Conservation (phyloP, 2,113 vertebrate genomes). For the Craseonycteris thonglongyai region DNA sequence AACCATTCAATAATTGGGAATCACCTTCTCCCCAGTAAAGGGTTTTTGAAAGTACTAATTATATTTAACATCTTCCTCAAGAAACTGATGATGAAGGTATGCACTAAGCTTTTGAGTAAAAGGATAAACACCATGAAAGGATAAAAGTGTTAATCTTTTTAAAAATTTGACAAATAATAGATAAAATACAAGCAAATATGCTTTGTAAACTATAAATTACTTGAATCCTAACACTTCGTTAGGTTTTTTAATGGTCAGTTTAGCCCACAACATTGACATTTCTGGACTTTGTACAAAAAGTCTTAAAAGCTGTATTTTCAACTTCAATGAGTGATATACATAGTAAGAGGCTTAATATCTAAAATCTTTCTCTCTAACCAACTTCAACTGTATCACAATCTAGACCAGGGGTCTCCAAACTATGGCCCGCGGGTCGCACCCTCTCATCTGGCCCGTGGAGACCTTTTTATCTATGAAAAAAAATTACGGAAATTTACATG, state of each 20-base stretch:
- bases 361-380: not conserved
- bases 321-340: not conserved
- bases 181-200: not conserved
- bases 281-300: not conserved
- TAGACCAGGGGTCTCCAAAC: no score
- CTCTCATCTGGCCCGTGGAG: no score
- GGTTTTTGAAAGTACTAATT: not conserved
- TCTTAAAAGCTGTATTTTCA: not conserved
- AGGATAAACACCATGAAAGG: not conserved
- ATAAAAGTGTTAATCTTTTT: slow-evolving; percentile 23
- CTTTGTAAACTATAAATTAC: not conserved
- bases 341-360: not conserved
- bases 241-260: not conserved
- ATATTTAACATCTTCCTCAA: not conserved
- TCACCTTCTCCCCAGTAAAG: not conserved
- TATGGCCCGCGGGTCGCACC: no score
- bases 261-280: not conserved
- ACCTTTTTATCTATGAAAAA: no score
- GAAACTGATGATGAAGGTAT: not conserved
- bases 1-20: not conserved
- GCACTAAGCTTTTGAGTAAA: not conserved
- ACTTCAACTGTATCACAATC: slow-evolving; percentile 2
- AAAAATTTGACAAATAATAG: not conserved
- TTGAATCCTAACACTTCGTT: slow-evolving; percentile 19
- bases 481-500: no score